Conservation (phyloP, 2,797 vertebrate species). For the Enteromius trimaculatus region DNA sequence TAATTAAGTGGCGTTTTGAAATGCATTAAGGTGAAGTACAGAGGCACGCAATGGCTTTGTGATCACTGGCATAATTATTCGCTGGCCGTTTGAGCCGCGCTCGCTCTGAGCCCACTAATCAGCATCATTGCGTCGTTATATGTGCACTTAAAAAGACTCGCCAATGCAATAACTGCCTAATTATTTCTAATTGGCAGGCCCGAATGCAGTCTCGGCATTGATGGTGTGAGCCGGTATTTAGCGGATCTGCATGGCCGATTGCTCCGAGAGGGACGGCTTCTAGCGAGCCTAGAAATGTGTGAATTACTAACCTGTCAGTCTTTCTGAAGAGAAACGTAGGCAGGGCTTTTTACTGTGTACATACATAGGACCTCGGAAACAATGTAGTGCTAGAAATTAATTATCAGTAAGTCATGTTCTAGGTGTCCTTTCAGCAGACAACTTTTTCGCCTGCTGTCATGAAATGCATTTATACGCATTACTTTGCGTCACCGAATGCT, state of each 20-base stretch:
- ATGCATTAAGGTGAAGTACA: slow-evolving; percentile 99
- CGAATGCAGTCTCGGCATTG: slow-evolving; percentile 91
- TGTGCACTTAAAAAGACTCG: slow-evolving; percentile 99
- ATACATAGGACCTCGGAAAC: background rate
- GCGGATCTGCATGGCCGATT: slow-evolving; percentile 84
- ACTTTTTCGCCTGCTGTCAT: background rate
- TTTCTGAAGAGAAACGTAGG: slow-evolving; percentile 1
- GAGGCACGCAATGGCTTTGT: slow-evolving; percentile 97
- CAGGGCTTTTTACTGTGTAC: background rate
- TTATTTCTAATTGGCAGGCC: slow-evolving; percentile 99
- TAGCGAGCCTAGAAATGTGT: slow-evolving; percentile 66
- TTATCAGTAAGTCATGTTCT: background rate
- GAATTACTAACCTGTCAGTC: slow-evolving; percentile 60
- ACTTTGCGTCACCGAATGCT: background rate
- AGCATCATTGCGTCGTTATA: slow-evolving; percentile 98
- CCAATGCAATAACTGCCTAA: slow-evolving; percentile 99
- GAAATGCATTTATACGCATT: background rate
- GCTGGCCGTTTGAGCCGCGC: slow-evolving; percentile 91
- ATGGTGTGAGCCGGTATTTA: slow-evolving; percentile 80
- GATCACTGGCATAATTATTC: slow-evolving; percentile 97
- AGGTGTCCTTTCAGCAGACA: background rate
- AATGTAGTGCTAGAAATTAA: background rate
- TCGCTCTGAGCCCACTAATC: slow-evolving; percentile 91
- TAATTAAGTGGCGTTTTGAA: slow-evolving; percentile 99
- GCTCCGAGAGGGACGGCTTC: slow-evolving; percentile 75